Evolutionary conservation across 2,888 invertebrate species (phyloP).

Genomic region (Amphipyra berbera): DNA sequence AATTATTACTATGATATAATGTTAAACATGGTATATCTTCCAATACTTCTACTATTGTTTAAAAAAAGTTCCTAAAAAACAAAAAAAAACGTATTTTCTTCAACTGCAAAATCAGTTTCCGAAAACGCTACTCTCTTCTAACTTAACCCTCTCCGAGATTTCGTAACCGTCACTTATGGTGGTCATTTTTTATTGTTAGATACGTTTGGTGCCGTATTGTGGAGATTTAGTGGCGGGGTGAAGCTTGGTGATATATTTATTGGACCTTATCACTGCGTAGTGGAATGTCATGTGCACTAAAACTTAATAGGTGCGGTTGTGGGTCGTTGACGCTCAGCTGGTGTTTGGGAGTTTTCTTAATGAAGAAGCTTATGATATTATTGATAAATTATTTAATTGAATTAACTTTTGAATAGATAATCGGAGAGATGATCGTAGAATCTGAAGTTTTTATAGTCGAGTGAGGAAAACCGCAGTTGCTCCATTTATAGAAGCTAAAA

Average conservation of each 20-base stretch:
- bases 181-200: slow-evolving; percentile 85
- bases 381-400: too few relatives aligned
- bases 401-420: too few relatives aligned
- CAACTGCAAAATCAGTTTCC: not conserved
- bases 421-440: too few relatives aligned
- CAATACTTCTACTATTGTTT: too few relatives aligned
- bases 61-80: too few relatives aligned
- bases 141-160: slow-evolving; percentile 61
- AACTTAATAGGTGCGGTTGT: slow-evolving; percentile 62
- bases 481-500: too few relatives aligned
- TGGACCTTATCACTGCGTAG: slow-evolving; percentile 81
- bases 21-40: too few relatives aligned
- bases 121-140: slow-evolving; percentile 25
- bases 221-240: slow-evolving; percentile 77
- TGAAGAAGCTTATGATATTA: slow-evolving; percentile 26
- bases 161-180: slow-evolving; percentile 80
- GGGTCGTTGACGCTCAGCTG: slow-evolving; percentile 49
- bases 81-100: too few relatives aligned
- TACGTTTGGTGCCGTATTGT: slow-evolving; percentile 76
- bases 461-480: too few relatives aligned
- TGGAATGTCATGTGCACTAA: slow-evolving; percentile 69
- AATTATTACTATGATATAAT: too few relatives aligned
- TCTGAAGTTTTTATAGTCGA: too few relatives aligned
- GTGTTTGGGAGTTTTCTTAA: slow-evolving; percentile 27
- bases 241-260: slow-evolving; percentile 84